A percentile compares a stretch with the other conserved stretches of the same genome.
Conservation (phyloP, 2,797 vertebrate genomes). For the Luscinia luscinia region DNA sequence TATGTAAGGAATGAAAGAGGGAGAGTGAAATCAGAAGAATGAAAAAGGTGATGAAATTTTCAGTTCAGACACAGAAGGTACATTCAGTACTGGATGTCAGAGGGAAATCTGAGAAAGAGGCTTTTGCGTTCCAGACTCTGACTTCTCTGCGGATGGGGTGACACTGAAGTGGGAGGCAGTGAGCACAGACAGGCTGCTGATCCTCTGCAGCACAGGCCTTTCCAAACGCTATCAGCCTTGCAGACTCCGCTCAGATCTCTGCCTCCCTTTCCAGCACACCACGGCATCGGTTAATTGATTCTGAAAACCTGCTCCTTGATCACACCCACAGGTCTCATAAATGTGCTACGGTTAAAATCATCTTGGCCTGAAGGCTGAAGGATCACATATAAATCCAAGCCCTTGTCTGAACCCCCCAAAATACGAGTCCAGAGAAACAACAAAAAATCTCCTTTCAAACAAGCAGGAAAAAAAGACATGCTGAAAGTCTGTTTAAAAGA, state of each 20-base stretch:
- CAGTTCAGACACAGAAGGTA: slow-evolving; percentile 47
- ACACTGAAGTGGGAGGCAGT: slow-evolving; percentile 10
- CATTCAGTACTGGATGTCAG: slow-evolving; percentile 40
- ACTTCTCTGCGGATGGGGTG: slow-evolving; percentile 38
- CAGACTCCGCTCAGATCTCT: background rate
- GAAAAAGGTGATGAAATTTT: slow-evolving; percentile 59
- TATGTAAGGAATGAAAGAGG: background rate
- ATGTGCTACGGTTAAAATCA: background rate
- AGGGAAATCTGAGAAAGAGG: slow-evolving; percentile 47
- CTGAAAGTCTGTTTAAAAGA: background rate
- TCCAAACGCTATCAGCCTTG: background rate
- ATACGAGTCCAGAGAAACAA: background rate
- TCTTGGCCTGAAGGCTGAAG: slow-evolving; percentile 5
- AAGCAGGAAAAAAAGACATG: background rate
- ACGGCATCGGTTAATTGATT: background rate
- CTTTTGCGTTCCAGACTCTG: slow-evolving; percentile 28
- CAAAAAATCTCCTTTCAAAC: background rate
- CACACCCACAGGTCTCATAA: slow-evolving; percentile 48
- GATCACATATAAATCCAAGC: background rate
- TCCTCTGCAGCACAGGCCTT: slow-evolving; percentile 28
- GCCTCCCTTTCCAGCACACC: background rate
- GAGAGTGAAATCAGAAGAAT: slow-evolving; percentile 34
- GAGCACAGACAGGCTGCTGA: slow-evolving; percentile 29
- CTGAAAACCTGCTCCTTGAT: slow-evolving; percentile 48
- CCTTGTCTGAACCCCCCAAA: background rate